A percentile compares a stretch with the other conserved stretches of the same genome.
Evolutionary conservation across 2,888 invertebrate species (phyloP).

Genomic region (Torymus tubicola): DNA sequence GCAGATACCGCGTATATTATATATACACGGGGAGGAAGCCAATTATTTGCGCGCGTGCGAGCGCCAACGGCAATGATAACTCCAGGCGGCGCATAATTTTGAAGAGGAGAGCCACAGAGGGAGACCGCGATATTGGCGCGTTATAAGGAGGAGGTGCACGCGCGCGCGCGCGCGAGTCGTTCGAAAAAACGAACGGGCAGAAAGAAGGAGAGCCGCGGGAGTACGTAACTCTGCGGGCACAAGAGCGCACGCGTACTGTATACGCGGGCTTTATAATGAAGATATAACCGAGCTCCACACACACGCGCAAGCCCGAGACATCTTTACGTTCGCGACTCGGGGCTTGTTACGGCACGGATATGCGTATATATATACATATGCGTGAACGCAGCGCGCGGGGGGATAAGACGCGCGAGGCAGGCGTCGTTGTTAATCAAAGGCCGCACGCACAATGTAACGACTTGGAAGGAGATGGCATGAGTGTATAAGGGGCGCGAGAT

Average conservation of each 20-base stretch:
- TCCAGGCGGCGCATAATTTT: conserved; percentile 72
- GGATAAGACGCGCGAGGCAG: conserved; percentile 56
- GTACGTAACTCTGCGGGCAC: conserved; percentile 71
- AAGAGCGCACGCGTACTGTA: too few species aligned
- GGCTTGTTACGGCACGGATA: conserved; percentile 68
- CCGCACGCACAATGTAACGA: conserved; percentile 44
- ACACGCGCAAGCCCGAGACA: conserved; percentile 68
- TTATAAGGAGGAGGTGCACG: conserved; percentile 8
- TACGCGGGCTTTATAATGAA: conserved; percentile 73
- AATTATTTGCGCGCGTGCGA: conserved; percentile 69
- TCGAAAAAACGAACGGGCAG: conserved; percentile 42
- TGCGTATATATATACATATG: conserved; percentile 13
- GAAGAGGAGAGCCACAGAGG: conserved; percentile 58
- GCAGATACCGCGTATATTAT: conserved; percentile 55
- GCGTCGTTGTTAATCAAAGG: conserved; percentile 71
- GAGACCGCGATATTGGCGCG: conserved; percentile 46
- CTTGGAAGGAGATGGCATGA: conserved; percentile 19
- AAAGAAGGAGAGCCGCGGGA: conserved; percentile 60
- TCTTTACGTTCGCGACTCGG: conserved; percentile 71
- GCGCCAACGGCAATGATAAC: conserved; percentile 72
- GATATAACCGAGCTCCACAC: conserved; percentile 74
- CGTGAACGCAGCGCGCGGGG: conserved; percentile 59
- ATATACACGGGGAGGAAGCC: conserved; percentile 69
- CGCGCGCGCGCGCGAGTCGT: neutral
- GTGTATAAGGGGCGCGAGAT: neutral